These are phyloP conservation scores for Prunella himalayana DNA, from an alignment of 2,113 vertebrate species.

Conservation along the genomic window DNA sequence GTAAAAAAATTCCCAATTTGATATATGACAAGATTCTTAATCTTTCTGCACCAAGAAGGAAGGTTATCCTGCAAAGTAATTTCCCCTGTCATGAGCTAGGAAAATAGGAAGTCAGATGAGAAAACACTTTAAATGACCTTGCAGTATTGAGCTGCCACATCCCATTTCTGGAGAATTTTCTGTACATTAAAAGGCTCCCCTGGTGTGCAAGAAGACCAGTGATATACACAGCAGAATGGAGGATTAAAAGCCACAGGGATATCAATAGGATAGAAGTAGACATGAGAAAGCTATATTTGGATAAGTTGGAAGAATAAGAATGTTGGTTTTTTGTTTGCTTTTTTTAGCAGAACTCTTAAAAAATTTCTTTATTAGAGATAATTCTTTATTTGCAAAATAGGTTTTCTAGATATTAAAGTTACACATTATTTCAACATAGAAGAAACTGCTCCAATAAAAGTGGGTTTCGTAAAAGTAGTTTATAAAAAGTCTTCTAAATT, in stretches of 20 bases:
- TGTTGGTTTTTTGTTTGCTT: background rate
- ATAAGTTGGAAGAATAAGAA: background rate
- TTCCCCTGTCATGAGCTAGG: background rate
- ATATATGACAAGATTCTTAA: background rate
- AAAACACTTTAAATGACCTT: conserved; percentile 26
- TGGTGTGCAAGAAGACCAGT: background rate
- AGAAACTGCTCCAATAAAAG: background rate
- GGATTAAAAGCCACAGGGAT: background rate
- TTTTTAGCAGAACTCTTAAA: background rate
- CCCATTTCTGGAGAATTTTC: background rate
- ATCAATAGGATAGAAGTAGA: background rate
- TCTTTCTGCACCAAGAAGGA: background rate
- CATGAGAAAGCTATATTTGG: background rate
- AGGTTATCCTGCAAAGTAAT: background rate
- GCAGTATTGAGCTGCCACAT: background rate
- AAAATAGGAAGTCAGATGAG: conserved; percentile 27
- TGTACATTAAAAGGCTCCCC: background rate
- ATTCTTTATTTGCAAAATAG: background rate
- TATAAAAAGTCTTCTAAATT: background rate
- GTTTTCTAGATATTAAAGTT: background rate
- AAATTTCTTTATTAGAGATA: background rate
- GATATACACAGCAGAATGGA: background rate
- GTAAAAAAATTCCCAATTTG: background rate
- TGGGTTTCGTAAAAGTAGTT: background rate
- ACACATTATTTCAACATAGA: background rate